Conservation (phyloP, 2,888 invertebrate genomes). For the Pseudolycoriella hygida region DNA sequence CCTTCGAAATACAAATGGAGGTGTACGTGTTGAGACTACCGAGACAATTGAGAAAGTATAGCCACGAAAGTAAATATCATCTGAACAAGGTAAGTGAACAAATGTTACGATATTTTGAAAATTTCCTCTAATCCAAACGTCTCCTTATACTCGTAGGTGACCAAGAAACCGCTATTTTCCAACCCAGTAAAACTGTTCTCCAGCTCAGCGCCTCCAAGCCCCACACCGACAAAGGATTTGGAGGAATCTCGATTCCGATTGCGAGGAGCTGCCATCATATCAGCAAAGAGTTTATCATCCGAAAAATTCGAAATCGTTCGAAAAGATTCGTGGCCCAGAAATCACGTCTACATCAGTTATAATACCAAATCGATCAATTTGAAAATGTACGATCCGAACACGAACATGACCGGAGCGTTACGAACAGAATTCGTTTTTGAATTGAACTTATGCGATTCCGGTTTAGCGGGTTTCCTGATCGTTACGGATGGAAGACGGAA, state of each 20-base stretch:
- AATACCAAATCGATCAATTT: not conserved
- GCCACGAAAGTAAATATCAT: slow-evolving; percentile 23
- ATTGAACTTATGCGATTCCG: slow-evolving; percentile 11
- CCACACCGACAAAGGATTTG: slow-evolving; percentile 12
- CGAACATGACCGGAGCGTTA: slow-evolving; percentile 5
- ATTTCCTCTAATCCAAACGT: not conserved
- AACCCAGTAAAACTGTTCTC: not conserved
- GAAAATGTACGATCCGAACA: not conserved
- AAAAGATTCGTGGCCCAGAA: not conserved
- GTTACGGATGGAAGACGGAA: slow-evolving; percentile 28
- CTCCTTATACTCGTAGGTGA: not conserved
- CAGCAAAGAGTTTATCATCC: slow-evolving; percentile 6
- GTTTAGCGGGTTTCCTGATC: slow-evolving; percentile 31
- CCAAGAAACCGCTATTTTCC: not conserved
- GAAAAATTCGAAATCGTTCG: not conserved
- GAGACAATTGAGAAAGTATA: slow-evolving; percentile 16
- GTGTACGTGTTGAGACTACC: slow-evolving; percentile 31
- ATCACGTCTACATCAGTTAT: not conserved
- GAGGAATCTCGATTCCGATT: slow-evolving; percentile 24
- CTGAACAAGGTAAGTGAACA: slow-evolving; percentile 16
- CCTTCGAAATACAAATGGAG: slow-evolving; percentile 29
- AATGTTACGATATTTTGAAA: not conserved
- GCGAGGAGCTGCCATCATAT: slow-evolving; percentile 17
- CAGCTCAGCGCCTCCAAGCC: not conserved
- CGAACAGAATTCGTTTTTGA: slow-evolving; percentile 12